Conservation (phyloP, 2,888 invertebrate species). For the Hypercompe scribonia region DNA sequence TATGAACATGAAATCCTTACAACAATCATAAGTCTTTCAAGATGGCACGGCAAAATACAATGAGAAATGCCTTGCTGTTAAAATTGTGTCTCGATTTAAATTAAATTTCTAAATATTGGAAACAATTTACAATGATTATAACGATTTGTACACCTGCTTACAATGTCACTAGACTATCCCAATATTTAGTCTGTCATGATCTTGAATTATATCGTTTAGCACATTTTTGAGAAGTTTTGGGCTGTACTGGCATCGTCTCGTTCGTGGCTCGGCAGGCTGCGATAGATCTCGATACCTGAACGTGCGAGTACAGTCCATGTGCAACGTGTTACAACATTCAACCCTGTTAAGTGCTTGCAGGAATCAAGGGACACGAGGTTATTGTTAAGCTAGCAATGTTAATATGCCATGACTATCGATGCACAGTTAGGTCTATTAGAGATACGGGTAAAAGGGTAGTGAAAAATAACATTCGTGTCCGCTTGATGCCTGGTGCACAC, state of each 20-base stretch:
- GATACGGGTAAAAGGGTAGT: constrained; percentile 65
- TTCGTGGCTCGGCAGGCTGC: constrained; percentile 45
- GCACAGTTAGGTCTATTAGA: constrained; percentile 72
- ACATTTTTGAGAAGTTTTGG: constrained; percentile 68
- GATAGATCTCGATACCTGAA: constrained; percentile 47
- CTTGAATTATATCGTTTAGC: constrained; percentile 71
- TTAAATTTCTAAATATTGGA: constrained; percentile 83
- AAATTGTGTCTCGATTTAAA: constrained; percentile 70
- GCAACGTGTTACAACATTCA: constrained; percentile 81
- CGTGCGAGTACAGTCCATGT: constrained; percentile 73
- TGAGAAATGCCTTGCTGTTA: constrained; percentile 82
- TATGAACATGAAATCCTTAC: constrained; percentile 86
- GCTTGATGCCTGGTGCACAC: constrained; percentile 74
- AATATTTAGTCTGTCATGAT: constrained; percentile 80
- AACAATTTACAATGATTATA: constrained; percentile 80
- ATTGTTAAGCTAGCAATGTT: constrained; percentile 77
- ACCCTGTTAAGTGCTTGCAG: constrained; percentile 82
- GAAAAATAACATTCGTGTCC: constrained; percentile 80
- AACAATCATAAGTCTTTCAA: constrained; percentile 84
- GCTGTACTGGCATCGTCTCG: constrained; percentile 63
- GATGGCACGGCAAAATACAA: constrained; percentile 83
- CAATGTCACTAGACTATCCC: constrained; percentile 77
- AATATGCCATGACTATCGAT: constrained; percentile 71
- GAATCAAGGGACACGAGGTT: constrained; percentile 85
- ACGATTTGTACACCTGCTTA: constrained; percentile 84